These are phyloP conservation scores for Caenorhabditis tropicalis DNA, from an alignment of 1,140 invertebrate genomes.

Conservation along the genomic window DNA sequence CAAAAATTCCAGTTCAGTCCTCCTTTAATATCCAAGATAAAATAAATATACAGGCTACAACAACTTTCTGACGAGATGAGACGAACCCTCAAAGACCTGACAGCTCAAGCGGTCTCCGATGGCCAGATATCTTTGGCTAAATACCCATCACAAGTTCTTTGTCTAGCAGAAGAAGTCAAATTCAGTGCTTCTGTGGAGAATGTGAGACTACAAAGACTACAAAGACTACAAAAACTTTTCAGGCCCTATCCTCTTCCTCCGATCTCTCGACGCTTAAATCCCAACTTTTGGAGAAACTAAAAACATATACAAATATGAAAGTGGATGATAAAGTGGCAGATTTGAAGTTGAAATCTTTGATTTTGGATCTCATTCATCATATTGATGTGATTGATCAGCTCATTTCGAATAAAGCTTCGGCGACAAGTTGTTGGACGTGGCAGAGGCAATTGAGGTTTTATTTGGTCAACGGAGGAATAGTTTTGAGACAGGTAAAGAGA, in stretches of 20 bases:
- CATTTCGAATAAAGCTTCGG: slow-evolving; percentile 77
- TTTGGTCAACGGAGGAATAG: slow-evolving; percentile 61
- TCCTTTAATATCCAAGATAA: not conserved
- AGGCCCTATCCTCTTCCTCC: slow-evolving; percentile 57
- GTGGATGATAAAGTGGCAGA: slow-evolving; percentile 65
- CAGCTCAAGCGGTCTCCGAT: slow-evolving; percentile 80
- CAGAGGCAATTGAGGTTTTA: slow-evolving; percentile 88
- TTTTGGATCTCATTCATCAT: slow-evolving; percentile 91
- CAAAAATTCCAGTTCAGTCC: not conserved
- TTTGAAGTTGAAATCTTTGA: slow-evolving; percentile 77
- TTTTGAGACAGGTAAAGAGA: slow-evolving; percentile 79
- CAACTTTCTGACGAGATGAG: slow-evolving; percentile 83
- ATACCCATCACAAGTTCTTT: slow-evolving; percentile 84
- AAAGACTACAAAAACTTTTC: slow-evolving; percentile 66
- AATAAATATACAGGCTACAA: slow-evolving; percentile 82
- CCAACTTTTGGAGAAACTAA: slow-evolving; percentile 74
- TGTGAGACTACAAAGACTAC: slow-evolving; percentile 62
- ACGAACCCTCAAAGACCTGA: slow-evolving; percentile 78
- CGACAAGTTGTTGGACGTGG: slow-evolving; percentile 86
- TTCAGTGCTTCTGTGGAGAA: slow-evolving; percentile 86
- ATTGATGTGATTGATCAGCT: slow-evolving; percentile 83
- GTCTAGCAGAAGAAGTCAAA: slow-evolving; percentile 78
- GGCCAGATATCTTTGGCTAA: slow-evolving; percentile 78
- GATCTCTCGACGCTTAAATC: not conserved
- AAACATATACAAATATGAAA: slow-evolving; percentile 76